phyloP scores from a whole-genome alignment of 2,113 vertebrate species.

The Pygoscelis antarcticus region DNA sequence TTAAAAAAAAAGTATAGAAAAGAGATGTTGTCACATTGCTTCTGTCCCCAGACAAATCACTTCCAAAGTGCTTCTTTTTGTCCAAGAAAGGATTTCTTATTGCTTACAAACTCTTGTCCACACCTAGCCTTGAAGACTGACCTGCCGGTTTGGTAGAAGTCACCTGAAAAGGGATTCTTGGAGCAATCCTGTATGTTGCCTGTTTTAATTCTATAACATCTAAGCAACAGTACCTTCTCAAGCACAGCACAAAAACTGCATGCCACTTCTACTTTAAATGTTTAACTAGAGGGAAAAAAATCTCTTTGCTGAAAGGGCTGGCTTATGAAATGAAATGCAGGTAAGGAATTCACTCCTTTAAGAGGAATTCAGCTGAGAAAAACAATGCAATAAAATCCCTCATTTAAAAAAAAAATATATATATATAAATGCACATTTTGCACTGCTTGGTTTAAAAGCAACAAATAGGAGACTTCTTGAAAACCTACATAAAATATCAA shows the following conservation, averaged over 20 bases:
- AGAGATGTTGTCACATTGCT: not conserved
- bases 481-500: not conserved
- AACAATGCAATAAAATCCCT: not conserved
- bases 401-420: not conserved
- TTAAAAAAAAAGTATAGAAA: not conserved
- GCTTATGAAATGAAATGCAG: not conserved
- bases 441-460: not conserved
- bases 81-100: not conserved
- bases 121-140: not conserved
- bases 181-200: not conserved
- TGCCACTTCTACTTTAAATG: not conserved
- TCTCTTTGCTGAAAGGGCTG: not conserved
- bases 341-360: not conserved
- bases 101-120: not conserved
- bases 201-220: not conserved
- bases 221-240: not conserved
- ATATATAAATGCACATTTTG: not conserved
- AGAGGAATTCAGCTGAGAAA: not conserved
- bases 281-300: not conserved
- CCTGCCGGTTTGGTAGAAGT: not conserved
- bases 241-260: not conserved
- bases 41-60: not conserved
- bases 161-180: not conserved
- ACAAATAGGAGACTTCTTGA: not conserved
- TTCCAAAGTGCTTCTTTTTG: not conserved